These are phyloP conservation scores for Leucoraja ocellata DNA, from an alignment of 2,797 vertebrate species.

Conservation along the genomic window DNA sequence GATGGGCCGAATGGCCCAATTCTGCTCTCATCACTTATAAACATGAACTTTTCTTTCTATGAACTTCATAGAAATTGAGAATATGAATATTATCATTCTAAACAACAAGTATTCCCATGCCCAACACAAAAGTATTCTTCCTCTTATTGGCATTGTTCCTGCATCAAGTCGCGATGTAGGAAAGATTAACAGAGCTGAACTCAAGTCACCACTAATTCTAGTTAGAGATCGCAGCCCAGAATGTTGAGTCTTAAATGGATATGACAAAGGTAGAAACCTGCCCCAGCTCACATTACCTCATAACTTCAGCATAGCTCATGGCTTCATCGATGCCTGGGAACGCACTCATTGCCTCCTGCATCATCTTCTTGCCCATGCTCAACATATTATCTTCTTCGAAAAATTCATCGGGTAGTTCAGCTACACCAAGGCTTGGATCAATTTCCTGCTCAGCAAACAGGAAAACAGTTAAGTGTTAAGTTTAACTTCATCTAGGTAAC, in stretches of 20 bases:
- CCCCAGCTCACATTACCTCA: conserved; percentile 62
- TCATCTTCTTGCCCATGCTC: conserved; percentile 97
- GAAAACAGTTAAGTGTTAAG: not conserved
- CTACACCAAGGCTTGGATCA: conserved; percentile 85
- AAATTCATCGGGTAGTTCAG: conserved; percentile 87
- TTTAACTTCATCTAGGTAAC: not conserved
- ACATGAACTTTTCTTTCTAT: not conserved
- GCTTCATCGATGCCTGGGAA: conserved; percentile 89
- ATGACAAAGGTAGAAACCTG: not conserved
- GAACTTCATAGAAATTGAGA: not conserved
- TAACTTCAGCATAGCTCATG: conserved; percentile 93
- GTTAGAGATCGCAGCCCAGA: not conserved
- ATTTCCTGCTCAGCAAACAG: conserved; percentile 68
- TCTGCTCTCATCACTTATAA: no score
- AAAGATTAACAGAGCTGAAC: not conserved
- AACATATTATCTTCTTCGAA: conserved; percentile 95
- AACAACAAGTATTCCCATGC: not conserved
- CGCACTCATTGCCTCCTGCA: conserved; percentile 94
- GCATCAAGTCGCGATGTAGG: not conserved
- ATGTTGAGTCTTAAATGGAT: not conserved
- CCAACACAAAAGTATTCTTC: not conserved
- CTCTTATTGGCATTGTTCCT: not conserved
- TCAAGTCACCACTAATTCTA: no score
- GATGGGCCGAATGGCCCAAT: no score
- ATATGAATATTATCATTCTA: not conserved